Conservation (phyloP, 2,797 vertebrate genomes). For the Notolabrus celidotus region DNA sequence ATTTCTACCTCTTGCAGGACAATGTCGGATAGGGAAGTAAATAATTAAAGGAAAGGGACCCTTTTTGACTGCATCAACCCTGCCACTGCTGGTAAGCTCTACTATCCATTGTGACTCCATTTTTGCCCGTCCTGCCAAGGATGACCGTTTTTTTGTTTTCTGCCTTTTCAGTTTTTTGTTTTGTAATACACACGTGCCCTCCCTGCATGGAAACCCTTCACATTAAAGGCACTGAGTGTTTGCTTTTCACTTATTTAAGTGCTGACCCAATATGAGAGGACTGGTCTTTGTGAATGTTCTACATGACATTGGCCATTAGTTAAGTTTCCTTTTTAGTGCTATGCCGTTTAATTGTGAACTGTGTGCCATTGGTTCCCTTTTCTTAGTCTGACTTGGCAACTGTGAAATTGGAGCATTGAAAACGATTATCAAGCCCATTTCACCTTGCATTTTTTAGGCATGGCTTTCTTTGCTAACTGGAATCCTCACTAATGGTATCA, state of each 20-base stretch:
- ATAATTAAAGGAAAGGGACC: constrained; percentile 92
- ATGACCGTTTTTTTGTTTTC: constrained; percentile 71
- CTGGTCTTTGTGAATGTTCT: constrained; percentile 56
- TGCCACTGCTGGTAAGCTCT: constrained; percentile 92
- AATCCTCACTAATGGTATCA: constrained; percentile 62
- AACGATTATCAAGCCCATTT: constrained; percentile 61
- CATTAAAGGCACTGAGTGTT: constrained; percentile 77
- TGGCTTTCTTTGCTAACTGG: constrained; percentile 73
- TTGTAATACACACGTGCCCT: constrained; percentile 73
- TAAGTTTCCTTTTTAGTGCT: constrained; percentile 68
- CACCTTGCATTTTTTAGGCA: constrained; percentile 72
- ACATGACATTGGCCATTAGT: constrained; percentile 57
- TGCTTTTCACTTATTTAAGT: constrained; percentile 66
- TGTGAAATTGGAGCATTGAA: constrained; percentile 60
- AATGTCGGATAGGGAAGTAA: constrained; percentile 92
- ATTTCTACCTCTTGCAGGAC: constrained; percentile 91
- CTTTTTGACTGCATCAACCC: constrained; percentile 91
- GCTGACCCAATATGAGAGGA: constrained; percentile 54
- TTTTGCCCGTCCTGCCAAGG: constrained; percentile 77
- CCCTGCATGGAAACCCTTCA: constrained; percentile 85
- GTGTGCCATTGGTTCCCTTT: constrained; percentile 52
- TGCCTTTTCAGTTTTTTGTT: constrained; percentile 47
- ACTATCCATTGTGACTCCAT: constrained; percentile 88
- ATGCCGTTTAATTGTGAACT: constrained; percentile 64
- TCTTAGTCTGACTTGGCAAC: constrained; percentile 41